phyloP scores from a whole-genome alignment of 2,888 invertebrate genomes.

The Sicus ferrugineus region DNA sequence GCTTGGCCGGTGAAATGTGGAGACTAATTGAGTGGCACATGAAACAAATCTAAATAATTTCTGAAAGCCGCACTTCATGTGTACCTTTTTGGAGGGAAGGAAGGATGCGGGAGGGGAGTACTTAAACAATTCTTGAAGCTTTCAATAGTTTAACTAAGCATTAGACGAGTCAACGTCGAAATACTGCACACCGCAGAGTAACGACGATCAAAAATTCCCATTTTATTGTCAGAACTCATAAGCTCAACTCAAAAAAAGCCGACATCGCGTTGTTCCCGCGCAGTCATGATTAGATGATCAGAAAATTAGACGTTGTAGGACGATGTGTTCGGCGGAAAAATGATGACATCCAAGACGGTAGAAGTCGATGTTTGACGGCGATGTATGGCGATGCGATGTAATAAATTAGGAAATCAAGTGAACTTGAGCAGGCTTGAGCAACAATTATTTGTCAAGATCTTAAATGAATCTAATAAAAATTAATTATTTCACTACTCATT shows the following conservation, averaged over 20 bases:
- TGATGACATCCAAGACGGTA: neutral
- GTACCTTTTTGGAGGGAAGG: too few species aligned
- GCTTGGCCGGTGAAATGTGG: neutral
- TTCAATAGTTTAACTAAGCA: constrained; percentile 18
- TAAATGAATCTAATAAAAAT: constrained; percentile 22
- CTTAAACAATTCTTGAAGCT: constrained; percentile 18
- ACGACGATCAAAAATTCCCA: neutral
- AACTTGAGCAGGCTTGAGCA: constrained; percentile 3
- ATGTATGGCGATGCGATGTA: neutral
- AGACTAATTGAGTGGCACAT: constrained; percentile 9
- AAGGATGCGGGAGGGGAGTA: neutral
- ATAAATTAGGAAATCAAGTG: constrained; percentile 5
- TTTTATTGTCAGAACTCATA: neutral
- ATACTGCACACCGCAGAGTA: too few species aligned
- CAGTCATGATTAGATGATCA: neutral
- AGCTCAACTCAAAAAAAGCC: neutral
- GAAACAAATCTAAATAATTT: constrained; percentile 7
- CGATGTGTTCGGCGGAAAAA: neutral
- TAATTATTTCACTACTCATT: constrained; percentile 6
- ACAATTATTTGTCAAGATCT: constrained; percentile 9
- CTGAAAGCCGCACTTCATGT: neutral
- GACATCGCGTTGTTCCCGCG: too few species aligned
- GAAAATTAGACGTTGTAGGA: neutral
- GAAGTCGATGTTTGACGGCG: neutral
- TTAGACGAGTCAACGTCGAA: neutral